Percentiles rank a stretch among this genome's conserved stretches.
These are phyloP conservation scores for Scelioninae gen. 2 DNA, from an alignment of 2,888 invertebrate species.

Conservation along the genomic window DNA sequence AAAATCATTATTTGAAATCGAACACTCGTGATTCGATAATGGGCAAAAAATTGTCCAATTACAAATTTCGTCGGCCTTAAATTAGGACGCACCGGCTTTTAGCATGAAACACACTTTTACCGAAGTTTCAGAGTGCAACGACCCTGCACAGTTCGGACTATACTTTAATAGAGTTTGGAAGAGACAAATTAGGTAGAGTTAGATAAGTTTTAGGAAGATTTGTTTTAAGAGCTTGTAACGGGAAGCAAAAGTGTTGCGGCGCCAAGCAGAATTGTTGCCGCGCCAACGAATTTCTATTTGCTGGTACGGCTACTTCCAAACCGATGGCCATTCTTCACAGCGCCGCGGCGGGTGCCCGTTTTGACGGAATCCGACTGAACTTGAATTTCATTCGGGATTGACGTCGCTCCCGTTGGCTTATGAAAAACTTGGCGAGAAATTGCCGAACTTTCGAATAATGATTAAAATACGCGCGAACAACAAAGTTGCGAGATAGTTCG, in stretches of 20 bases:
- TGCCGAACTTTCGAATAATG: slow-evolving; percentile 34
- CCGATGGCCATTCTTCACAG: neutral
- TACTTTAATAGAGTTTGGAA: slow-evolving; percentile 51
- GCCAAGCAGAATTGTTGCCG: slow-evolving; percentile 39
- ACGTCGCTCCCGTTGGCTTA: slow-evolving; percentile 28
- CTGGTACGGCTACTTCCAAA: slow-evolving; percentile 10
- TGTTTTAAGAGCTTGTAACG: slow-evolving; percentile 46
- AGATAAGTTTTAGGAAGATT: slow-evolving; percentile 52
- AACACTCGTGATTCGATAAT: neutral
- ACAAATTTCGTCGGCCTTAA: slow-evolving; percentile 10
- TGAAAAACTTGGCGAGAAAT: slow-evolving; percentile 36
- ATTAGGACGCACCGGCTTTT: slow-evolving; percentile 12
- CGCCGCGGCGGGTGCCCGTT: neutral
- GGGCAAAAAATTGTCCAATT: slow-evolving; percentile 4
- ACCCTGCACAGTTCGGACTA: slow-evolving; percentile 20
- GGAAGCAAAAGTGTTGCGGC: slow-evolving; percentile 24
- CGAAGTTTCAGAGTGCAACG: slow-evolving; percentile 37
- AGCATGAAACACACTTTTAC: slow-evolving; percentile 29
- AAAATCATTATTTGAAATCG: too few relatives aligned
- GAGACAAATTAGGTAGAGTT: slow-evolving; percentile 53
- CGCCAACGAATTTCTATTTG: slow-evolving; percentile 39
- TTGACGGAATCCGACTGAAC: slow-evolving; percentile 16
- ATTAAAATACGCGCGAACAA: slow-evolving; percentile 46
- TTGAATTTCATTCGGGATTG: slow-evolving; percentile 36
- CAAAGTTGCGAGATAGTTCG: slow-evolving; percentile 43